Conservation (phyloP, 2,113 vertebrate species). For the Nerophis ophidion region DNA sequence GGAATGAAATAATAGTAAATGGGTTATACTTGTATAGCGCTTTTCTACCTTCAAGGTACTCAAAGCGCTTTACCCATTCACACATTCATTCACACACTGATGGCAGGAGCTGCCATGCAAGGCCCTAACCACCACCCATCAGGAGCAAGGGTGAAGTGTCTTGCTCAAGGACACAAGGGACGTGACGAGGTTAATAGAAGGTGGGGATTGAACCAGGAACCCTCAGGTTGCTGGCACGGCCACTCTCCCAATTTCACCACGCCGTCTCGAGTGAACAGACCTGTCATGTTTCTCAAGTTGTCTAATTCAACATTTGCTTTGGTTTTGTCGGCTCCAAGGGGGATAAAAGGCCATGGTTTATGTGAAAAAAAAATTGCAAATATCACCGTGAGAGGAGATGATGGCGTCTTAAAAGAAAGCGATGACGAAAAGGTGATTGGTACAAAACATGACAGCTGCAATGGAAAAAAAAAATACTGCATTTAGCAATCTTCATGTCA, state of each 20-base stretch:
- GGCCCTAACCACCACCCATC: too few relatives aligned
- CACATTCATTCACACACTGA: too few relatives aligned
- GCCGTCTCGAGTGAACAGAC: constrained; percentile 46
- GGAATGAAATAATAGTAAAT: constrained; percentile 1
- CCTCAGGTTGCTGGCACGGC: too few relatives aligned
- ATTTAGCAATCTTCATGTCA: constrained; percentile 54
- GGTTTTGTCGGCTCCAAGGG: constrained; percentile 48
- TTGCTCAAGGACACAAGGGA: too few relatives aligned
- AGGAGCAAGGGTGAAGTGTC: too few relatives aligned
- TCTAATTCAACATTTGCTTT: constrained; percentile 52
- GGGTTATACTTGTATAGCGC: too few relatives aligned
- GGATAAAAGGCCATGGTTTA: constrained; percentile 59
- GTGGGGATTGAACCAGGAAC: too few relatives aligned
- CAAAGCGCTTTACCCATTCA: too few relatives aligned
- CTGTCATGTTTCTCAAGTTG: constrained; percentile 39
- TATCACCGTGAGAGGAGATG: constrained; percentile 57
- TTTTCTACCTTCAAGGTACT: too few relatives aligned
- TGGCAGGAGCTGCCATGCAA: too few relatives aligned
- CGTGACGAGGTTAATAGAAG: too few relatives aligned
- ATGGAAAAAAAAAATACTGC: constrained; percentile 63
- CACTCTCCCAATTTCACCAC: too few relatives aligned
- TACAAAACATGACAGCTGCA: constrained; percentile 60
- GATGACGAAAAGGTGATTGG: constrained; percentile 51
- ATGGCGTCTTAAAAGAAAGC: constrained; percentile 54
- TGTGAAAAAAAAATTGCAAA: constrained; percentile 71